Evolutionary conservation across 2,797 vertebrate species (phyloP).

Genomic region (Tapera naevia): DNA sequence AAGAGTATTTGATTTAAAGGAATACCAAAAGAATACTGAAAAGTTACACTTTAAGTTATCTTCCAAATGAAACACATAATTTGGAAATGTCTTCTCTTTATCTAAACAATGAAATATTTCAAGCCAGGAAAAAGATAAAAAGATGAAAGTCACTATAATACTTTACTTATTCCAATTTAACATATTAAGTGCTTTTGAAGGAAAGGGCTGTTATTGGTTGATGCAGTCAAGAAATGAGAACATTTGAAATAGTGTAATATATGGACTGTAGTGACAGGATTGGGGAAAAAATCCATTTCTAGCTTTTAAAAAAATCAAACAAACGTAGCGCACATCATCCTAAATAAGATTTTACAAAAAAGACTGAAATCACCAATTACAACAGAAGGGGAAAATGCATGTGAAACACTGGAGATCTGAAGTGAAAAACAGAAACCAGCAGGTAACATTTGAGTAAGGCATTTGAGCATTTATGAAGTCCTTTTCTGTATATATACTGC

Average conservation of each 20-base stretch:
- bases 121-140: not conserved
- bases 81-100: not conserved
- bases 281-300: not conserved
- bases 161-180: not conserved
- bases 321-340: not conserved
- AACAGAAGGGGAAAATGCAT: not conserved
- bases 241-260: not conserved
- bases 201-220: not conserved
- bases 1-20: not conserved
- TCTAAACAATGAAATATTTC: not conserved
- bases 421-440: constrained; percentile 24
- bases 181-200: constrained; percentile 2
- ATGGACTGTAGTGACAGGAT: not conserved
- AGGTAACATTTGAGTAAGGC: constrained; percentile 50
- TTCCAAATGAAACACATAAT: not conserved
- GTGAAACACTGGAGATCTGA: not conserved
- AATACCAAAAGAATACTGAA: not conserved
- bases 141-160: not conserved
- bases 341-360: not conserved
- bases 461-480: constrained; percentile 26
- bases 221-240: not conserved
- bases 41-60: not conserved
- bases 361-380: not conserved
- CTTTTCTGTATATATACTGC: not conserved
- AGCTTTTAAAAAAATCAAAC: not conserved